Base-by-base conservation (phyloP, 2,797 vertebrate species). In the Periophthalmus magnuspinnatus region DNA sequence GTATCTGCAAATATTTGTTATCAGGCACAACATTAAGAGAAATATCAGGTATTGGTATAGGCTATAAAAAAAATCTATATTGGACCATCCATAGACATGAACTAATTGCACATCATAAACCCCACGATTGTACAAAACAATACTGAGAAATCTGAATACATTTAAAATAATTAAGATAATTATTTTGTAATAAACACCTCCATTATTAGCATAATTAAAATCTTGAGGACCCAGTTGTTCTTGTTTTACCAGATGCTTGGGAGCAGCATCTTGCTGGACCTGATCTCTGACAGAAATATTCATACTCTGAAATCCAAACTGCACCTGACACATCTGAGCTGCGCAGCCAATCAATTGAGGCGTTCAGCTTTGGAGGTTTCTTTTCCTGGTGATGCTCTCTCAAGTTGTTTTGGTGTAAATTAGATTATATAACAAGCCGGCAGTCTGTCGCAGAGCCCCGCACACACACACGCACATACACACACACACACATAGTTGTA, bases 371-470 rank as follows among this genome's bases (percentile, higher is more conserved):
- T 55, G 52, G 52, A 32, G 2, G 10, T 60, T 72, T 65, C 55
- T 64, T 69, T 45, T 72, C 68, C 68, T 65, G 69, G 69, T 66
- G 69, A 79, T 60, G 24, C 75, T 57, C 33, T 0, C 47, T 2
- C 1, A 65, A 48, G 54, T 66, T 60, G 76, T 75, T 83, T 76
- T 67, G 70, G 78, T 84, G 74, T 75, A 45, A 83, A 85, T 77
- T 38, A 62, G 69, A 69, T 88, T 89, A 82, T 56, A 67, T 84
- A 87, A 87, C 72, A 69, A 78, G 82, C 70, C 33, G 0, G 14
- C 77, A 76, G 77, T 55, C 74, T 84, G 80, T 76, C 67, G 70
- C 81, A 82, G 77, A 76, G 65, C 19, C n/a, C 63, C 34, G 21
- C 22, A 32, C 17, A 19, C 55, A 45, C 57, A 55, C 63, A 56